Base-by-base conservation (phyloP, 1,140 invertebrate genomes). In the Prorops nasuta region DNA sequence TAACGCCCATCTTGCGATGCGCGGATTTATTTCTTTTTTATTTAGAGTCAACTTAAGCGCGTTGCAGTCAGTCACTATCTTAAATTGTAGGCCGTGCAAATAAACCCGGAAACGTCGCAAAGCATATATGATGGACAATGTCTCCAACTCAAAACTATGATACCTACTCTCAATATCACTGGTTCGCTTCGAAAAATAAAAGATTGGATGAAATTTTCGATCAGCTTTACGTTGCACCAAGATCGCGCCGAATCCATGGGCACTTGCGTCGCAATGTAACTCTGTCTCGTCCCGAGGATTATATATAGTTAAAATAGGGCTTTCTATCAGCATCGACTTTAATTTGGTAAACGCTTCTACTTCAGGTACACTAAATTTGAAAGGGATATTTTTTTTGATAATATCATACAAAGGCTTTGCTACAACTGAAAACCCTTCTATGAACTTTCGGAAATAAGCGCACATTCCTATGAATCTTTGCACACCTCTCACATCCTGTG, bases 251-350 rank as follows among this genome's bases (percentile, higher is more conserved):
- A 38, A 50, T 1, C 41, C 48, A 1, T 9, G 1, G 1, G 18
- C 10, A 8, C 32, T 50, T 19, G 48, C 48, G 9, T 50, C 40
- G 6, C 48, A 50, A 15, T 50, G 47, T 2, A 49, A n/a, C 12
- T 49, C 40, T 2, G 48, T 49, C 3, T 43, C 20, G 10, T 49
- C 34, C 1, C 7, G 40, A 15, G 48, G 48, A 1, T 31, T 43
- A 6, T 43, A 49, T n/a, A 49, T 35, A 17, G 17, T 41, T 14
- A 49, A 10, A 3, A 49, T 22, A 22, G 48, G 34, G 1, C 24
- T 10, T 0, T 42, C 6, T 0, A 37, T 21, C 7, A 50, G 15
- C 4, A 14, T 14, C 6, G 17, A 2, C 12, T 43, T 50, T 10
- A 50, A 20, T 16, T 3, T 20, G 6, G 35, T 31, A 9, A 44